Conservation (phyloP, 1,140 invertebrate species). For the Sinonovacula constricta region DNA sequence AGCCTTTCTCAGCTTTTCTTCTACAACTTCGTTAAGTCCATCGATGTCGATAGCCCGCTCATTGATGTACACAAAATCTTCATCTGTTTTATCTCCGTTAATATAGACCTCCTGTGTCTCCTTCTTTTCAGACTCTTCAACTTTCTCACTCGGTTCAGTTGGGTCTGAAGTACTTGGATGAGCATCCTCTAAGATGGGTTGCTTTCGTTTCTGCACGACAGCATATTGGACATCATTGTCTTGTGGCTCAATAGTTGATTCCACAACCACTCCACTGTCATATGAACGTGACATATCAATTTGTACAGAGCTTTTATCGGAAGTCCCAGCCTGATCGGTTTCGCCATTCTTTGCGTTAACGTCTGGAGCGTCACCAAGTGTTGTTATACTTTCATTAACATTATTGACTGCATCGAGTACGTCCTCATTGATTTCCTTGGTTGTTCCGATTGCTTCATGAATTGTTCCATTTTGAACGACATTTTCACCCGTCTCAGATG, state of each 20-base stretch:
- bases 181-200: background rate
- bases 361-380: background rate
- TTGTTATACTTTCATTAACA: background rate
- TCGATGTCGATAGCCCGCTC: conserved; percentile 31
- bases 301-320: background rate
- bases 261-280: conserved; percentile 44
- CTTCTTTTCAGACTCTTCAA: background rate
- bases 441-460: background rate
- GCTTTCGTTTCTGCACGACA: conserved; percentile 36
- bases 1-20: background rate
- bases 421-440: background rate
- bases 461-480: background rate
- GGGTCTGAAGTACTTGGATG: background rate
- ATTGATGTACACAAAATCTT: conserved; percentile 47
- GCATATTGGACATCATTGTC: conserved; percentile 31
- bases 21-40: conserved; percentile 8
- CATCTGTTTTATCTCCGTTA: conserved; percentile 36
- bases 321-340: background rate
- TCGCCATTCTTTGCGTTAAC: background rate
- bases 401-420: background rate
- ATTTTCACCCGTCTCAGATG: conserved; percentile 14
- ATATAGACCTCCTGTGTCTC: conserved; percentile 16
- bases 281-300: conserved; percentile 19
- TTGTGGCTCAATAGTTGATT: conserved; percentile 6
- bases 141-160: background rate